Evolutionary conservation across 2,797 vertebrate genomes (phyloP), one percentile per base, ranked within the genome.

Genomic region (Erethizon dorsatum): DNA sequence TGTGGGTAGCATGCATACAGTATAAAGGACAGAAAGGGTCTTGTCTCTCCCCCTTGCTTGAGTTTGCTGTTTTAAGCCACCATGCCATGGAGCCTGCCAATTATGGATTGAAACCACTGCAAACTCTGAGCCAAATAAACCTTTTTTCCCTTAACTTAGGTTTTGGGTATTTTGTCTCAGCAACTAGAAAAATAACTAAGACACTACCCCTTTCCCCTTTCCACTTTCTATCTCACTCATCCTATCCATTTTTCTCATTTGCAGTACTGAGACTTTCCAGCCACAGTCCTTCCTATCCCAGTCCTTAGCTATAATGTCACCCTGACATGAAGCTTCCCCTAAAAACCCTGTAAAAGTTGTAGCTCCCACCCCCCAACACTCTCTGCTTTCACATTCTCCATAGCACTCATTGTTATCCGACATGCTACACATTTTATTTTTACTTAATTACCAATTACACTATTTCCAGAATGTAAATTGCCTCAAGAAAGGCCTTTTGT

Each of bases 281-380:
- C 24, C 12, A 26, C 24, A 14, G 41, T 28, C 22, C 41, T 37
- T 63, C 20, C 5, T 77, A 57, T 5, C 17, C 18, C 1, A 47
- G 24, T 31, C 50, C 11, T 50, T 56, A 2, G 11, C 12, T 91
- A 13, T 52, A 56, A 50, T 37, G 2, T 18, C 78, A 22, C 20
- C 26, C 4, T 47, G 2, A 10, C 33, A 10, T 45, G 14, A 84
- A 26, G 10, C 17, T 9, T 41, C 47, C 22, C 24, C 3, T 73
- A 41, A 59, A 14, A 22, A 82, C 15, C 4, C 1, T 22, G 0
- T 2, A 45, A 54, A 73, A 71, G 6, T 4, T 15, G 0, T 50
- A 50, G 15, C 22, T 50, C 17, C 26, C 20, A 63, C 12, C 1
- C 14, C 11, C 2, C n/a, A 33, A 79, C 9, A 26, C 3, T 7